Conservation (phyloP, 2,888 invertebrate genomes). For the Heliothis peltigera region DNA sequence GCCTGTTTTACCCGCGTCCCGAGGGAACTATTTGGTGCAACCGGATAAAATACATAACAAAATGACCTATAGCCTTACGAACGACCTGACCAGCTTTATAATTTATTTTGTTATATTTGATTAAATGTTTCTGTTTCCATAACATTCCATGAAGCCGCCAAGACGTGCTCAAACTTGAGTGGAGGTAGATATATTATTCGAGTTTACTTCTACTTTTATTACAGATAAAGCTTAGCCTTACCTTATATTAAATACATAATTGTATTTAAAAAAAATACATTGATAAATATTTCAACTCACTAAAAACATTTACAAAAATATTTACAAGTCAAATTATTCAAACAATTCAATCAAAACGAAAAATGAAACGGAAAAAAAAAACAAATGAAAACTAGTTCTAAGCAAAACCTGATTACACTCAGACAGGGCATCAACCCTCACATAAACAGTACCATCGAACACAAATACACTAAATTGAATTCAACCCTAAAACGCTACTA, state of each 20-base stretch:
- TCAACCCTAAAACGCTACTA: conserved; percentile 53
- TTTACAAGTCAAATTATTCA: conserved; percentile 14
- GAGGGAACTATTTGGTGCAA: no score
- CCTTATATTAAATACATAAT: neutral
- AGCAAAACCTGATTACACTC: conserved; percentile 18
- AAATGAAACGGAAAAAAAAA: conserved; percentile 8
- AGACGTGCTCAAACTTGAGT: no score
- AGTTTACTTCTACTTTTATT: no score
- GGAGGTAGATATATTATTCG: no score
- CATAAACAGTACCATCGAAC: conserved; percentile 50
- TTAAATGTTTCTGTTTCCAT: no score
- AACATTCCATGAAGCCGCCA: no score
- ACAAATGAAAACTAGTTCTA: conserved; percentile 11
- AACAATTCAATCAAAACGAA: conserved; percentile 11
- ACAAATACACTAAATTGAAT: conserved; percentile 57
- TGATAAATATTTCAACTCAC: neutral
- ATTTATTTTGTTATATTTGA: no score
- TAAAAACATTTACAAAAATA: neutral
- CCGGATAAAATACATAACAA: no score
- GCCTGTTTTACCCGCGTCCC: no score
- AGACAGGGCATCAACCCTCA: conserved; percentile 41
- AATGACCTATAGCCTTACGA: no score
- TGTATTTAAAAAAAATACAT: neutral
- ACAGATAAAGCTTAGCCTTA: neutral
- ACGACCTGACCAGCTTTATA: no score